phyloP scores from a whole-genome alignment of 2,797 vertebrate species.

The Neomorphus geoffroyi region DNA sequence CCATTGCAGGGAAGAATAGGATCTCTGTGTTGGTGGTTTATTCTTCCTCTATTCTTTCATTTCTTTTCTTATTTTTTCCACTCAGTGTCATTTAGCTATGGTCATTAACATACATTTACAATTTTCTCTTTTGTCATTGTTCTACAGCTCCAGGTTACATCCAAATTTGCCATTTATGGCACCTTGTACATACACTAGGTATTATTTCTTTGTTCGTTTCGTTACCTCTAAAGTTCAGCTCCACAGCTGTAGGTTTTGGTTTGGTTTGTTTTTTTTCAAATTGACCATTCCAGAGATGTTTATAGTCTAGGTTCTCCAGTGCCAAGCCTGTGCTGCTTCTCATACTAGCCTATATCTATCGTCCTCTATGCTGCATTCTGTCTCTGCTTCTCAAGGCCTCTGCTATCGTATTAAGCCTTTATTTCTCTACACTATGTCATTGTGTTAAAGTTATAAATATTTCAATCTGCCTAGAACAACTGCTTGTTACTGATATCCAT shows the following conservation, averaged over 20 bases:
- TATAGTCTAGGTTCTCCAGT: neutral
- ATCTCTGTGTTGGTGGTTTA: too few relatives aligned
- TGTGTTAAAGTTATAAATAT: neutral
- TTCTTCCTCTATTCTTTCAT: too few relatives aligned
- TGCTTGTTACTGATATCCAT: neutral
- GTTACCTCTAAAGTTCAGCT: neutral
- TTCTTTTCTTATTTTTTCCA: too few relatives aligned
- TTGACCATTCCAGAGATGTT: neutral
- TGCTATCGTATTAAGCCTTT: neutral
- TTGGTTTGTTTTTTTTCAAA: neutral
- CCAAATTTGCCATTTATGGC: neutral
- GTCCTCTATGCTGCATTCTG: neutral
- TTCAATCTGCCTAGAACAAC: neutral
- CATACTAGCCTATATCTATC: neutral
- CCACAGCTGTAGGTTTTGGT: fast-evolving
- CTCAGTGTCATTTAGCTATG: neutral
- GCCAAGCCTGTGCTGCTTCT: neutral
- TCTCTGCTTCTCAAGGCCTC: fast-evolving
- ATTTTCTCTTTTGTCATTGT: neutral
- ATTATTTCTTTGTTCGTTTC: neutral
- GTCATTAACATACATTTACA: neutral
- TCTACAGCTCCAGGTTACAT: neutral
- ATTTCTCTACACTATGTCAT: neutral
- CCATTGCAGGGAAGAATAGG: too few relatives aligned
- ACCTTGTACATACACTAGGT: neutral